These are phyloP conservation scores for Lycia hirtaria DNA, from an alignment of 2,888 invertebrate genomes.

Conservation along the genomic window DNA sequence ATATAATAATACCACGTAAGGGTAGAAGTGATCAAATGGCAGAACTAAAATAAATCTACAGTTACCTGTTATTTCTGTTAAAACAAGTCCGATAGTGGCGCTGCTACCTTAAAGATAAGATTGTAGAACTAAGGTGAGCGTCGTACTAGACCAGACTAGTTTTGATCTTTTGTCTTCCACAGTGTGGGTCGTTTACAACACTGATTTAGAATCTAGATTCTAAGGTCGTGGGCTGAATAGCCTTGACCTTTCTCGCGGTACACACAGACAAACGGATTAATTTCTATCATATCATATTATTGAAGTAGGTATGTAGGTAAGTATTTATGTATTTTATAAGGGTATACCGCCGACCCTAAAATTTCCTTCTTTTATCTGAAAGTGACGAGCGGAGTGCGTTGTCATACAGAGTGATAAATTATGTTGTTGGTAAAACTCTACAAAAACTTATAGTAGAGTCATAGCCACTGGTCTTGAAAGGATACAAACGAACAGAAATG, in stretches of 20 bases:
- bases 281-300: neutral
- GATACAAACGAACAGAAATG: too few species aligned
- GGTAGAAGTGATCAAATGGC: neutral
- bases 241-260: constrained; percentile 1
- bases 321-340: too few species aligned
- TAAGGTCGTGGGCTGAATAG: neutral
- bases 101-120: neutral
- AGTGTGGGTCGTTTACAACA: constrained; percentile 6
- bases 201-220: neutral
- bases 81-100: neutral
- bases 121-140: neutral
- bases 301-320: too few species aligned
- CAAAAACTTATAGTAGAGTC: too few species aligned
- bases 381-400: too few species aligned
- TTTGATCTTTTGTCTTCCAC: constrained; percentile 7
- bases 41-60: neutral
- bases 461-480: too few species aligned
- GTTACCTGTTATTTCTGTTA: neutral
- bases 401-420: too few species aligned
- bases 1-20: too few species aligned
- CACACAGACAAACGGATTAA: neutral
- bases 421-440: too few species aligned
- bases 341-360: too few species aligned
- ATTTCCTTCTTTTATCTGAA: too few species aligned
- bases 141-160: neutral